Evolutionary conservation across 35 echinoderm and acorn worm species (phyloP), one percentile per base, ranked within the genome.

Genomic region (Apostichopus parvimensis): DNA sequence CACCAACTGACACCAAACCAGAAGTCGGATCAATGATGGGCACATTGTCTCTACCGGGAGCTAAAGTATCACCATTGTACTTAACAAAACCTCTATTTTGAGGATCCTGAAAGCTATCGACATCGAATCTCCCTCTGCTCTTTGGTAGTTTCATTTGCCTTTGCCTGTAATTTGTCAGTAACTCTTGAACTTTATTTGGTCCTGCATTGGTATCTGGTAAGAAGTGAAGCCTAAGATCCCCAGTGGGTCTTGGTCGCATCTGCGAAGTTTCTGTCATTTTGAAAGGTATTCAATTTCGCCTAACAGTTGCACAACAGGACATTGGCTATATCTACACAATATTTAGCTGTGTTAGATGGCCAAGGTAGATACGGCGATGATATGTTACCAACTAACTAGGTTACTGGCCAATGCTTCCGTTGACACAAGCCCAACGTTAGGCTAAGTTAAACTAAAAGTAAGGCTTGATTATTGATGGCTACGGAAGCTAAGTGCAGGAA

Each of bases 11-110:
- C 4, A 98, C 78, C 62, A 98, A 98, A 12, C 96, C 96, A 53
- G 92, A 94, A 1, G 94, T 95, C 0, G 96, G 94, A 76, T 98
- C 96, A 26, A 98, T 95, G 55, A 95, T 93, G 0, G 96, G 91
- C 20, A 94, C 80, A 66, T 95, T 98, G 82, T 98, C 96, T 73
- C 96, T 79, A 6, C 57, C 54, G 0, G 94, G 96, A 28, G 96
- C 96, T 54, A 95, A 93, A 6, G 96, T 98, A 73, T 98, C 96
- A 45, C 94, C 96, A 78, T 98, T 93, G 77, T 95, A 98, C 72
- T 98, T 98, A 11, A 95, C 93, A 82, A 98, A 98, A 11, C 93
- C 93, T 61, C 80, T 21, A 78, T 90, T 94, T 61, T 52, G 26
- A 84, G 18, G 81, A 82, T 92, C 79, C 68, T 98, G 96, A 80